Conservation (phyloP, 2,797 vertebrate species). For the Acestrorhynchus altus region DNA sequence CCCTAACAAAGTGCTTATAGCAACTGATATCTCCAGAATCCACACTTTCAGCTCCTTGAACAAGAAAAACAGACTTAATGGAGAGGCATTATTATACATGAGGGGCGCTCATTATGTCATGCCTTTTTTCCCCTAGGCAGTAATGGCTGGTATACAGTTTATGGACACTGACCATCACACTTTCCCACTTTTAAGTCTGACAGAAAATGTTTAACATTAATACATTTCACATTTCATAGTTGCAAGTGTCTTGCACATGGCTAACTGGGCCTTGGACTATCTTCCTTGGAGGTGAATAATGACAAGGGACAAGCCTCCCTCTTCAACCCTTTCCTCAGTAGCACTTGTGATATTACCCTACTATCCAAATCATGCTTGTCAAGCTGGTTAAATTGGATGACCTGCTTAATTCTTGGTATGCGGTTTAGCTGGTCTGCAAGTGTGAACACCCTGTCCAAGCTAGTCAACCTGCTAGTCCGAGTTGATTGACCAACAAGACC, state of each 20-base stretch:
- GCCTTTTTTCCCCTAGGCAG: constrained; percentile 13
- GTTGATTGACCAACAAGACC: no score
- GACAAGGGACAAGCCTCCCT: no score
- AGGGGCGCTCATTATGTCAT: constrained; percentile 42
- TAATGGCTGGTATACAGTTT: background rate
- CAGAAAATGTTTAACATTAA: background rate
- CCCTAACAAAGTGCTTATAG: constrained; percentile 2
- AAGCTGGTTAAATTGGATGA: no score
- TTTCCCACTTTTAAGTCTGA: background rate
- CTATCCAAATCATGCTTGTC: no score
- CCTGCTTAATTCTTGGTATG: no score
- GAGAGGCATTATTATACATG: constrained; percentile 52
- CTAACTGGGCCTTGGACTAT: background rate
- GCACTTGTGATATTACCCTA: no score
- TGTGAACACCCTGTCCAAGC: background rate
- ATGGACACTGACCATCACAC: background rate
- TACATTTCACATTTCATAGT: background rate
- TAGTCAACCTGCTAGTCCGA: no score
- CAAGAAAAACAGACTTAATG: constrained; percentile 35
- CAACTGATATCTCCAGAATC: constrained; percentile 29
- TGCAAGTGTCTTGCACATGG: background rate
- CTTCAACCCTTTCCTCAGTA: no score
- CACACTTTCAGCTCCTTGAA: constrained; percentile 15
- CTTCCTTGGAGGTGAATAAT: background rate
- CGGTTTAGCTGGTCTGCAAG: no score